Conservation (phyloP, 2,888 invertebrate species). For the Allacma fusca region DNA sequence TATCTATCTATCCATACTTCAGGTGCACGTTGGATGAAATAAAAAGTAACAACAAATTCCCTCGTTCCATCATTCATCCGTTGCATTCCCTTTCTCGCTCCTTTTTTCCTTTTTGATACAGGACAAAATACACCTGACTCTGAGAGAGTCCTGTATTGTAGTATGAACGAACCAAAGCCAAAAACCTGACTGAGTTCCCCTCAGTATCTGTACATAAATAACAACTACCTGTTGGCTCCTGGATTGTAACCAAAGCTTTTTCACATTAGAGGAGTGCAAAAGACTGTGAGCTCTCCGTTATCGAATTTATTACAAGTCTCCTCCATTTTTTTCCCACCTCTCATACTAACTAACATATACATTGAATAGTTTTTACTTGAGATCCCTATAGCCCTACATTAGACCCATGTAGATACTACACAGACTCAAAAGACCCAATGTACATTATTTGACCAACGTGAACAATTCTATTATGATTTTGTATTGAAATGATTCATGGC, state of each 20-base stretch:
- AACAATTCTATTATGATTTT: neutral
- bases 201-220: neutral
- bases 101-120: neutral
- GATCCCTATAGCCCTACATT: too few relatives aligned
- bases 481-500: conserved; percentile 8
- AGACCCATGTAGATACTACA: too few relatives aligned
- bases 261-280: neutral
- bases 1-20: too few relatives aligned
- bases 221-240: conserved; percentile 1
- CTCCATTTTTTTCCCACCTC: neutral
- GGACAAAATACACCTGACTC: neutral
- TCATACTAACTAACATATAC: too few relatives aligned
- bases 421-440: neutral
- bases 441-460: conserved; percentile 16
- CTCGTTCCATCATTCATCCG: conserved; percentile 11
- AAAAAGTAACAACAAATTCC: conserved; percentile 11
- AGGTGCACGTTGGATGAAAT: neutral
- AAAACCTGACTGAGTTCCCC: neutral
- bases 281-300: neutral
- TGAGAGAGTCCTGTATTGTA: neutral
- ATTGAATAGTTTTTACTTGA: too few relatives aligned
- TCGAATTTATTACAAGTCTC: neutral
- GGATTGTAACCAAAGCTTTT: neutral
- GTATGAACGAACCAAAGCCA: neutral
- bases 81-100: conserved; percentile 12